Base-by-base conservation (phyloP, 2,113 vertebrate genomes). In the Rattus rattus region DNA sequence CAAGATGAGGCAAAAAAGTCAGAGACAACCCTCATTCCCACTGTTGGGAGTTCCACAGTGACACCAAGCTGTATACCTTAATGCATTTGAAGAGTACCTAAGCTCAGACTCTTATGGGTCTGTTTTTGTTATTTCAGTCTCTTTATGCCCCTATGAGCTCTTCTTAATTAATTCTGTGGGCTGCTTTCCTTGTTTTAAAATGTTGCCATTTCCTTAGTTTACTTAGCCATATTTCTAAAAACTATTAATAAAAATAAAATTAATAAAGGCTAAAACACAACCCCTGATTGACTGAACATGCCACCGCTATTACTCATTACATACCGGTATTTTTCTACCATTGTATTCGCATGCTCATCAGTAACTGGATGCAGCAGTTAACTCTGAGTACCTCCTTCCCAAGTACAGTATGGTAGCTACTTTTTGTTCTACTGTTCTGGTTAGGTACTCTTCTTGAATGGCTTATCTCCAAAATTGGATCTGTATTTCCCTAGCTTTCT, bases 361-460 rank as follows among this genome's bases (percentile, higher is more conserved):
- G 3, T 47, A 47, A 72, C 9, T 6, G 2, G 10, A 12, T 0
- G 0, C 20, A 13, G 61, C 8, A 69, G 24, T 5, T n/a, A 43
- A 14, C 20, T 6, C 59, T 86, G 7, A 86, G 12, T 0, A 2
- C 14, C 24, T 54, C 16, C 5, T 56, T 36, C 33, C 26, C 22
- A 75, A 7, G 88, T 16, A 0, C 3, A 5, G 8, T 20, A 16
- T 30, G 30, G 69, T 61, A 20, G 59, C 11, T 7, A 47, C 39
- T 59, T 65, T 70, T 7, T 52, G 39, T 1, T 36, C 49, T 67
- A 39, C 8, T 76, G 1, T 14, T 47, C 56, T 24, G 0, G 16
- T 59, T 52, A 3, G 4, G 69, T 77, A 2, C 12, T 24, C 20
- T 24, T 12, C 5, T 86, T 92, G 24, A 90, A 83, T 83, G 54